Evolutionary conservation across 2,888 invertebrate genomes (phyloP).

Genomic region (Ormyrus rosae): DNA sequence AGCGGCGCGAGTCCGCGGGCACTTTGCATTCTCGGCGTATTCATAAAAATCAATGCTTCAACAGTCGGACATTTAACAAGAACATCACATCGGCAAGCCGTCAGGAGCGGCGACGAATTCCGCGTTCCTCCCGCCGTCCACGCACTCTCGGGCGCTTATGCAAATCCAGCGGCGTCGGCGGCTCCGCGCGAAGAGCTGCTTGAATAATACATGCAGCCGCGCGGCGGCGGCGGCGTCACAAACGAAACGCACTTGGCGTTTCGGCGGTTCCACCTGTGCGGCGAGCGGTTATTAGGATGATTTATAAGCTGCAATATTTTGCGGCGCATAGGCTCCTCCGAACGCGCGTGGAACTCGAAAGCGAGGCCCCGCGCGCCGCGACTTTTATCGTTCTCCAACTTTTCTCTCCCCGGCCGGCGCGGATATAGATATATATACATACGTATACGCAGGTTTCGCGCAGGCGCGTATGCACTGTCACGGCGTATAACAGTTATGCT

Average conservation of each 20-base stretch:
- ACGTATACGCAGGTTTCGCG: slow-evolving; percentile 1
- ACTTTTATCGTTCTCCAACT: too few relatives aligned
- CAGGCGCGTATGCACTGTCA: too few relatives aligned
- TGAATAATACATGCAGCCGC: slow-evolving; percentile 45
- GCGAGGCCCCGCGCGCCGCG: not conserved
- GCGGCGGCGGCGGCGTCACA: slow-evolving; percentile 38
- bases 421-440: not conserved
- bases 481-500: slow-evolving; percentile 49
- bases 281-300: slow-evolving; percentile 50
- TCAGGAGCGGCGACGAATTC: not conserved
- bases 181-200: slow-evolving; percentile 46
- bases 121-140: not conserved
- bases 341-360: not conserved
- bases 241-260: slow-evolving; percentile 13
- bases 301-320: slow-evolving; percentile 15
- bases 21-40: not conserved
- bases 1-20: too few relatives aligned
- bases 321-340: too few relatives aligned
- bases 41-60: slow-evolving; percentile 3
- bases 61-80: not conserved
- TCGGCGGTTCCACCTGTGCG: slow-evolving; percentile 29
- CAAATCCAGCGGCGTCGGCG: slow-evolving; percentile 42
- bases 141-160: slow-evolving; percentile 3
- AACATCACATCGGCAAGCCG: not conserved
- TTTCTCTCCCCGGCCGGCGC: too few relatives aligned